phyloP scores from a whole-genome alignment of 1,140 invertebrate species.

The Drosophila nikananu region DNA sequence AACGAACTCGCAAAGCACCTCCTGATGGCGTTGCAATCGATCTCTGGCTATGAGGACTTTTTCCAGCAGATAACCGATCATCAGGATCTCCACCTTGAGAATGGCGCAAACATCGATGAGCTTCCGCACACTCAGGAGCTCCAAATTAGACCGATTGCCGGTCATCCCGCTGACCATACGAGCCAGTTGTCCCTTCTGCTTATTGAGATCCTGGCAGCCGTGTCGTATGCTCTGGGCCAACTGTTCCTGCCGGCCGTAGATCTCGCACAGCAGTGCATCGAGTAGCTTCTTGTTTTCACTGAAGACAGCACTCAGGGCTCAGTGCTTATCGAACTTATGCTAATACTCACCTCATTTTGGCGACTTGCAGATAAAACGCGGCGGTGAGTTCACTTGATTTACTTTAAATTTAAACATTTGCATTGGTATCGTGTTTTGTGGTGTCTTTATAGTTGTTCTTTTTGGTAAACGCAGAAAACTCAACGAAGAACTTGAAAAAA shows the following conservation, averaged over 20 bases:
- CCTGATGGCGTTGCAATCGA: slow-evolving; percentile 59
- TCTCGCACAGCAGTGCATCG: slow-evolving; percentile 71
- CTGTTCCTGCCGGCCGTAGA: slow-evolving; percentile 72
- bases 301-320: background rate
- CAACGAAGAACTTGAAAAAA: slow-evolving; percentile 43
- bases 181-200: slow-evolving; percentile 21
- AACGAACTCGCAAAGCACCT: slow-evolving; percentile 65
- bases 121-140: slow-evolving; percentile 40
- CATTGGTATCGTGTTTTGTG: slow-evolving; percentile 16
- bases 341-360: slow-evolving; percentile 77
- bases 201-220: slow-evolving; percentile 8
- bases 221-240: slow-evolving; percentile 28
- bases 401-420: slow-evolving; percentile 19
- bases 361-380: slow-evolving; percentile 33
- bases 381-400: slow-evolving; percentile 15
- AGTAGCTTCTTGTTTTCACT: slow-evolving; percentile 69
- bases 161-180: slow-evolving; percentile 38
- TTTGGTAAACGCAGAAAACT: slow-evolving; percentile 39
- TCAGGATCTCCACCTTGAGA: slow-evolving; percentile 70
- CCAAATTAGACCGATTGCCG: slow-evolving; percentile 26
- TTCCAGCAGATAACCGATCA: slow-evolving; percentile 69
- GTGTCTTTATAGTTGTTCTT: slow-evolving; percentile 15
- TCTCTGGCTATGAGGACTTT: slow-evolving; percentile 61
- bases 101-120: slow-evolving; percentile 69
- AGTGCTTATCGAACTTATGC: slow-evolving; percentile 45